phyloP scores from a whole-genome alignment of 30 jellyfish, hydroid and myxozoan genomes.

The Rhopilema esculentum region DNA sequence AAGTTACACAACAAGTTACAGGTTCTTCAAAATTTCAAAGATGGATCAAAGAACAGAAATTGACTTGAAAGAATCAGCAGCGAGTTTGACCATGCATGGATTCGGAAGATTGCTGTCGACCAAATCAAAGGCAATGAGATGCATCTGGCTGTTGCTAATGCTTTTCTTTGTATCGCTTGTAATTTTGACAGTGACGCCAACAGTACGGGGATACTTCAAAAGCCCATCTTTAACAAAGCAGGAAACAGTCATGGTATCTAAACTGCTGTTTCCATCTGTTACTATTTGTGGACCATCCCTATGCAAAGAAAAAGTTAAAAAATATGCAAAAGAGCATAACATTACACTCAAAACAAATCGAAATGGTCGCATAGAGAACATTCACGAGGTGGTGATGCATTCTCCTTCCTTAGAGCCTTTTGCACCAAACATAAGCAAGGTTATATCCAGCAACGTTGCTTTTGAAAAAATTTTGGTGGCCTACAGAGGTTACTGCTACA shows the following conservation, averaged over 20 bases:
- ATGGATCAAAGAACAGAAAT: background rate
- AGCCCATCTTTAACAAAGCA: slow-evolving; percentile 4
- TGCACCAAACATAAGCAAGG: background rate
- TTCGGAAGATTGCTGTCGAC: slow-evolving; percentile 46
- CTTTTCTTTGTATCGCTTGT: slow-evolving; percentile 6
- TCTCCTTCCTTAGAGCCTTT: background rate
- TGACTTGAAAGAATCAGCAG: slow-evolving; percentile 40
- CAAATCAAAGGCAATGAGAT: slow-evolving; percentile 7
- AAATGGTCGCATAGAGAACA: background rate
- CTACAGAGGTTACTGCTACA: slow-evolving; percentile 28
- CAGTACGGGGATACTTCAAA: background rate
- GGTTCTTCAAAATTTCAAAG: no score
- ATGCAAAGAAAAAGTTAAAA: background rate
- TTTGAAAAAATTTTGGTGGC: background rate
- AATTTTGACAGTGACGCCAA: background rate
- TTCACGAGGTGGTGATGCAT: background rate
- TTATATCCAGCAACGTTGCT: background rate
- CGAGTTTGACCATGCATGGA: slow-evolving; percentile 61
- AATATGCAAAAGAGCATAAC: background rate
- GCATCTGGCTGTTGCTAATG: slow-evolving; percentile 24
- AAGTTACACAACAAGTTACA: no score
- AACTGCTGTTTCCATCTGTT: slow-evolving; percentile 9
- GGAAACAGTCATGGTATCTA: slow-evolving; percentile 4
- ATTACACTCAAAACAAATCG: background rate
- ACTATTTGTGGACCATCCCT: slow-evolving; percentile 42